These are phyloP conservation scores for Hiodon alosoides DNA, from an alignment of 2,113 vertebrate species.

Conservation along the genomic window DNA sequence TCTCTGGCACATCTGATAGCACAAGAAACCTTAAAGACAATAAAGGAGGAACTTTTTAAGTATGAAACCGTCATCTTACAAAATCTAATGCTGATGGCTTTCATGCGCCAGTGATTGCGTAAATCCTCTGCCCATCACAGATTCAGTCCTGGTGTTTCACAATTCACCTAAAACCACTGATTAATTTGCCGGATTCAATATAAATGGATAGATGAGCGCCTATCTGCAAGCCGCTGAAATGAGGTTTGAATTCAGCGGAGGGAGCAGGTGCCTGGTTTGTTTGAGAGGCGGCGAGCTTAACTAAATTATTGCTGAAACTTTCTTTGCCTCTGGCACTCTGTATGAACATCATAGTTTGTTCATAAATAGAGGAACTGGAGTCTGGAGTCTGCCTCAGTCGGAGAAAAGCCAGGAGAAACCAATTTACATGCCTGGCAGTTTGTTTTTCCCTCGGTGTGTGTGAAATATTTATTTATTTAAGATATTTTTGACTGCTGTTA, in stretches of 20 bases:
- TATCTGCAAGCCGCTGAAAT: not conserved
- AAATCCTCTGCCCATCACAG: too few species aligned
- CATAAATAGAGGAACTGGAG: constrained; percentile 19
- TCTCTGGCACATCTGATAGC: too few species aligned
- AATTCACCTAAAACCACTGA: constrained; percentile 10
- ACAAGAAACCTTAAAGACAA: too few species aligned
- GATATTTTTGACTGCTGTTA: too few species aligned
- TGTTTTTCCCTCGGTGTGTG: not conserved
- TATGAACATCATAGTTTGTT: constrained; percentile 7
- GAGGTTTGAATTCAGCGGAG: not conserved
- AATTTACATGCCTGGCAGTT: not conserved
- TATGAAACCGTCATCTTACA: too few species aligned
- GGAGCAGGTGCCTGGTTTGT: too few species aligned
- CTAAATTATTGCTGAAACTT: not conserved
- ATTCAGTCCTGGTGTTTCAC: not conserved
- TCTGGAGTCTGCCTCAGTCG: not conserved
- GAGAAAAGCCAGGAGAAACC: not conserved
- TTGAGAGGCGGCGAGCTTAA: not conserved
- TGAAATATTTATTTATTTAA: constrained; percentile 47
- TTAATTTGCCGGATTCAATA: not conserved
- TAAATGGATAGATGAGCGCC: not conserved
- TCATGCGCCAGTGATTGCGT: too few species aligned
- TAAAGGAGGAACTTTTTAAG: too few species aligned
- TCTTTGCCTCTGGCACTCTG: not conserved
- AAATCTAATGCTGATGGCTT: too few species aligned